Base-by-base conservation (phyloP, 1,140 invertebrate genomes). In the Geopemphigus sp. region DNA sequence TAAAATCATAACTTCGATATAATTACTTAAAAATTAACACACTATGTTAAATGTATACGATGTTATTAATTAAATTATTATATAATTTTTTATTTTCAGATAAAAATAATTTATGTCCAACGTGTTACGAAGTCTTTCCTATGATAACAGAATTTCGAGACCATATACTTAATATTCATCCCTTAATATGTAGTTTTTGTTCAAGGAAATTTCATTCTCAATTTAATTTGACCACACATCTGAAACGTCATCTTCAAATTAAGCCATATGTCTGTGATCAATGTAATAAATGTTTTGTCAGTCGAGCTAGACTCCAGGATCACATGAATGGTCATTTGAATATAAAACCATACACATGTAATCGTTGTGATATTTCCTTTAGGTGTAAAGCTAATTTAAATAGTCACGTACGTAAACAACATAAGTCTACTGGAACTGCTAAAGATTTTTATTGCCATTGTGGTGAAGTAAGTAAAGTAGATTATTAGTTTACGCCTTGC, bases 291-390 rank as follows among this genome's bases (percentile, higher is more conserved):
- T 89, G 90, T 29, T 95, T 95, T 85, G 86, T 93, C 11, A 93
- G 92, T 2, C 90, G 91, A 80, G 91, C 93, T 83, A 93, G 93
- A 82, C 85, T 94, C 26, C 87, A 89, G 26, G 93, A 94, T 64
- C 94, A 96, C 83, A 91, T 91, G 83, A 91, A 93, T 70, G 89
- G 91, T 47, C 94, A 96, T 84, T 93, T 93, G 0, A 92, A 93
- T 0, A 90, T 92, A 80, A 90, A 92, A 39, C 93, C 93, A 0
- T 89, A 94, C 2, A 93, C 93, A 83, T 96, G 94, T 84, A 89
- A 89, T 39, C 87, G 93, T 81, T 96, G 94, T 84, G 90, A 92
- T 82, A 91, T 93, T 84, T 91, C 90, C n/a, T 96, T 95, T 85
- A 89, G 92, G 29, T 88, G 94, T 19, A 91, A 94, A 85, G 94